Conservation (phyloP, 1,140 invertebrate genomes). For the Propsilocerus akamusi region DNA sequence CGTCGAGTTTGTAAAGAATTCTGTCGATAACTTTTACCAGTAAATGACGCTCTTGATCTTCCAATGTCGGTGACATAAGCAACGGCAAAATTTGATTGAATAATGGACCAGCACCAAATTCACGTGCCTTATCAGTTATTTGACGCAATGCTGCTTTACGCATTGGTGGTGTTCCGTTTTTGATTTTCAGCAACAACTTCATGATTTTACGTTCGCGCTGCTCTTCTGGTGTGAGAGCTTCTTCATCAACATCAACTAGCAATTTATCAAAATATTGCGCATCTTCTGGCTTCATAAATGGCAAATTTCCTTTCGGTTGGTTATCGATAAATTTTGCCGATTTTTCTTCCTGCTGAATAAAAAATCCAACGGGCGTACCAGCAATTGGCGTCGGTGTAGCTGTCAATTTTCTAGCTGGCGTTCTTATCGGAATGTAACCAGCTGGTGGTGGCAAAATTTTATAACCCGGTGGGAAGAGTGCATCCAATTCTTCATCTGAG, state of each 20-base stretch:
- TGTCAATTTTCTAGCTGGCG: constrained; percentile 89
- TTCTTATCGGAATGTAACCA: constrained; percentile 92
- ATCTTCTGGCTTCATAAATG: constrained; percentile 98
- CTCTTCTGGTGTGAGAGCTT: constrained; percentile 85
- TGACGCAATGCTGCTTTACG: constrained; percentile 92
- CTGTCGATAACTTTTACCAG: constrained; percentile 99
- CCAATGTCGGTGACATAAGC: constrained; percentile 96
- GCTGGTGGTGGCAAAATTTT: constrained; percentile 92
- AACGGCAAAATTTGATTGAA: constrained; percentile 98
- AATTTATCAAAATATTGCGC: constrained; percentile 99
- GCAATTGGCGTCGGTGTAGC: constrained; percentile 95
- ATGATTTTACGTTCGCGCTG: constrained; percentile 98
- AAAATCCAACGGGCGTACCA: constrained; percentile 85
- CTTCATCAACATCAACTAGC: constrained; percentile 94
- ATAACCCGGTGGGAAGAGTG: constrained; percentile 94
- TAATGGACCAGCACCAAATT: constrained; percentile 94
- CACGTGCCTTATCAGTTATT: constrained; percentile 96
- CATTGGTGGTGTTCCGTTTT: constrained; percentile 99
- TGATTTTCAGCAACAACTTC: constrained; percentile 95
- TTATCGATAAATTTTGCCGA: constrained; percentile 81
- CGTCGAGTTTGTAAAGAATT: constrained; percentile 96
- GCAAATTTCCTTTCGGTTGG: constrained; percentile 90
- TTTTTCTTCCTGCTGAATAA: constrained; percentile 76
- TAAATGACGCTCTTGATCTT: constrained; percentile 98
- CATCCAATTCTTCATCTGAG: constrained; percentile 92